phyloP scores from a whole-genome alignment of 1,140 invertebrate genomes.

The Tetramorium simillimum region DNA sequence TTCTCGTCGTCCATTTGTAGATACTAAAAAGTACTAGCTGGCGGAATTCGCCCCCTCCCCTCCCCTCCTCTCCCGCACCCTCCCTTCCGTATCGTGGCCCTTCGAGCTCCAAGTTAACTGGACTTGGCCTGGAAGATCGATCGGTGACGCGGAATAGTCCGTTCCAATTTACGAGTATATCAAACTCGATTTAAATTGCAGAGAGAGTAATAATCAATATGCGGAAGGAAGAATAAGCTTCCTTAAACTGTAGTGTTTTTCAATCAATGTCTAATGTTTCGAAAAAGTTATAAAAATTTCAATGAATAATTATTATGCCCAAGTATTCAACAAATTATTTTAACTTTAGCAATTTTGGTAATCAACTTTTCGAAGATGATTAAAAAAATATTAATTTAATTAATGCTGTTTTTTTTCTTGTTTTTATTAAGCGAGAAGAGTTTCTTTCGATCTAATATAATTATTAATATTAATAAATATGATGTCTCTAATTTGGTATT shows the following conservation, averaged over 20 bases:
- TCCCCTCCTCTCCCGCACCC: background rate
- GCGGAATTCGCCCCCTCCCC: background rate
- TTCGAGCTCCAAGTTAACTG: constrained; percentile 22
- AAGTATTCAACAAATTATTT: background rate
- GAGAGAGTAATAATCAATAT: background rate
- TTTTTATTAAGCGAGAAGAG: background rate
- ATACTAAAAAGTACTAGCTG: constrained; percentile 23
- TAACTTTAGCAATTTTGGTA: background rate
- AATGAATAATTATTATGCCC: background rate
- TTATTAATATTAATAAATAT: background rate
- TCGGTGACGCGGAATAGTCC: constrained; percentile 27
- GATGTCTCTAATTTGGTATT: background rate
- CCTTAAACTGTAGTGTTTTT: background rate
- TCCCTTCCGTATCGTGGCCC: background rate
- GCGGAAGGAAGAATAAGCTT: background rate
- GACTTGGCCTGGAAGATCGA: background rate
- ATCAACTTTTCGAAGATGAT: background rate
- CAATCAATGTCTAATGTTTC: background rate
- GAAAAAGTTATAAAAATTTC: background rate
- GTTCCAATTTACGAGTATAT: constrained; percentile 19
- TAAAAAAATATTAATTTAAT: background rate
- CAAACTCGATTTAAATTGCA: background rate
- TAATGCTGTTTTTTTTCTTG: background rate
- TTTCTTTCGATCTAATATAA: background rate
- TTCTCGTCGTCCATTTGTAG: background rate